These are phyloP conservation scores for Zosterops borbonicus DNA, from an alignment of 2,113 vertebrate genomes.

Conservation along the genomic window DNA sequence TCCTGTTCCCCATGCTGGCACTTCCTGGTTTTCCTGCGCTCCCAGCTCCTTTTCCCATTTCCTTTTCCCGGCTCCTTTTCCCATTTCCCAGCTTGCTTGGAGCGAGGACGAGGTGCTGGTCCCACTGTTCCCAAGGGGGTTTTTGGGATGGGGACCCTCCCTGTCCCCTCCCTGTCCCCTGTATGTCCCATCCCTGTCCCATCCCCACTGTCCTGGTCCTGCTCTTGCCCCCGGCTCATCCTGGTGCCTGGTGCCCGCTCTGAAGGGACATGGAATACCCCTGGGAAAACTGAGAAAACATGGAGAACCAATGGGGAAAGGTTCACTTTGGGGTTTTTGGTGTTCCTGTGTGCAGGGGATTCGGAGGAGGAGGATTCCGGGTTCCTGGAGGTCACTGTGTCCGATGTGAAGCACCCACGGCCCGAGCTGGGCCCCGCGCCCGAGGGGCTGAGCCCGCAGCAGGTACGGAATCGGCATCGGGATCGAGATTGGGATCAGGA, in stretches of 20 bases:
- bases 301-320: too few relatives aligned
- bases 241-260: too few relatives aligned
- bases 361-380: constrained; percentile 87
- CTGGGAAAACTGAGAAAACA: not conserved
- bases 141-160: not conserved
- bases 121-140: too few relatives aligned
- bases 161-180: accelerated
- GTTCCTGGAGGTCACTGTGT: constrained; percentile 87
- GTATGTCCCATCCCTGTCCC: not conserved
- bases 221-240: not conserved
- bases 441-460: constrained; percentile 88
- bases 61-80: not conserved
- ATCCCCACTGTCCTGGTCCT: not conserved
- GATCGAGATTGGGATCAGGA: not conserved
- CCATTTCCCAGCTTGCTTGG: not conserved
- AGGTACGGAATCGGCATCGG: constrained; percentile 67
- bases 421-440: constrained; percentile 92
- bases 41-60: not conserved
- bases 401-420: constrained; percentile 85
- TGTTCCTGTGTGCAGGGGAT: constrained; percentile 77
- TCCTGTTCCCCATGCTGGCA: not conserved
- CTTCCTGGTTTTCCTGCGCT: not conserved
- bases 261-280: too few relatives aligned
- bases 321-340: not conserved
- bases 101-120: accelerated